Evolutionary conservation across 2,797 vertebrate genomes (phyloP), one percentile per base, ranked within the genome.

Genomic region (Gymnoscopelus microlampas): DNA sequence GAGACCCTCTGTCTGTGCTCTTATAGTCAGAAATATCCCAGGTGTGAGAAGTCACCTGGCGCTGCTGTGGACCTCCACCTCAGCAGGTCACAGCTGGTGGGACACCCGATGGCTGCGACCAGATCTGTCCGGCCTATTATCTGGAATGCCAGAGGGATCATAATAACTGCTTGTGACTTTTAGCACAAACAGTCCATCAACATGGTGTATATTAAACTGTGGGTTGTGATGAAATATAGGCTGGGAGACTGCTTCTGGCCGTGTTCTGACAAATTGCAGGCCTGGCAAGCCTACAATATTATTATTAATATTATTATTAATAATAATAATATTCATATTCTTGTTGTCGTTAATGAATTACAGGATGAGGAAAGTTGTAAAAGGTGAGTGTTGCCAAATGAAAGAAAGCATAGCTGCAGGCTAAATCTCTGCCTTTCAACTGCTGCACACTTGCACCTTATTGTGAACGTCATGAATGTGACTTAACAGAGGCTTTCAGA

Each of bases 11-110:
- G 73, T 64, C 82, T 85, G 84, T 56, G 75, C 77, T 84, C 79
- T 71, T 70, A 81, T 79, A 87, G 86, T 80, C 78, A 88, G 78
- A 84, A 73, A 68, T 49, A 81, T 65, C 63, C 35, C 55, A 68
- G 70, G 73, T 55, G 73, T 83, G 73, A 80, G 70, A 83, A 57
- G 76, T 93, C 92, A 94, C 93, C 93, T 94, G 91, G 80, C 87
- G 86, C 73, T 60, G 73, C 88, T 85, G 85, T 88, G 79, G 78
- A 82, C 80, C 80, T 89, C 81, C 86, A 85, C 79, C 83, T 92
- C 88, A 84, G 85, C 77, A 82, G 90, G 87, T 95, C 93, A 95
- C 87, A 95, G 89, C 68, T 92, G 90, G 87, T 94, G 91, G 88
- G 92, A 90, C 73, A 92, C 87, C 79, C 92, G 90, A 49, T 58